Evolutionary conservation across 2,797 vertebrate species (phyloP).

Genomic region (Dallia pectoralis): DNA sequence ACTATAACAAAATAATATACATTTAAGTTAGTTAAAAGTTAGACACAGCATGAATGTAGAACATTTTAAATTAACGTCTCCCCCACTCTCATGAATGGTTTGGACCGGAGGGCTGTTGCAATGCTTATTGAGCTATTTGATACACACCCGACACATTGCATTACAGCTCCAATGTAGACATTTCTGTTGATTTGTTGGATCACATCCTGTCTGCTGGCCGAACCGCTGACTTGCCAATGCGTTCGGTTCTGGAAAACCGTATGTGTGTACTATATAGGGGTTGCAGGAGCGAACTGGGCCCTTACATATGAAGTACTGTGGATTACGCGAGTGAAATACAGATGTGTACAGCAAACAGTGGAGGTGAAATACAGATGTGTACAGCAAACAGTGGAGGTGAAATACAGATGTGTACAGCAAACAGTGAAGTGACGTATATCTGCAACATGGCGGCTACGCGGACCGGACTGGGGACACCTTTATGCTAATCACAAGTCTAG

Average conservation of each 20-base stretch:
- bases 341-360: slow-evolving; percentile 41
- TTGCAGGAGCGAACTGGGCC: slow-evolving; percentile 54
- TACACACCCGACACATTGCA: slow-evolving; percentile 39
- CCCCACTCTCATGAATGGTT: slow-evolving; percentile 52
- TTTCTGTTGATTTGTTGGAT: slow-evolving; percentile 7
- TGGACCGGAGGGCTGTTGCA: slow-evolving; percentile 67
- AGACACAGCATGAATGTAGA: fast-evolving
- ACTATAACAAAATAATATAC: fast-evolving
- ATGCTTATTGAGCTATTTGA: slow-evolving; percentile 51
- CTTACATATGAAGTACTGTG: slow-evolving; percentile 58
- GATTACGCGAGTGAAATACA: slow-evolving; percentile 25
- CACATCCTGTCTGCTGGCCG: background rate
- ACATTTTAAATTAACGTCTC: background rate
- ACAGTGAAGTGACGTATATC: slow-evolving; percentile 66
- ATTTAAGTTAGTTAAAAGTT: fast-evolving
- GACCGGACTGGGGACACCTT: slow-evolving; percentile 70
- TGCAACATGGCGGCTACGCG: slow-evolving; percentile 80
- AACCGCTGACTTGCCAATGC: background rate
- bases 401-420: slow-evolving; percentile 49
- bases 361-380: slow-evolving; percentile 24
- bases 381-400: slow-evolving; percentile 55
- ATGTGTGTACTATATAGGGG: slow-evolving; percentile 43
- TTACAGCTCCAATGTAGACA: background rate
- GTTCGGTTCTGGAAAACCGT: slow-evolving; percentile 20
- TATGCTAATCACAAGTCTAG: slow-evolving; percentile 27